A percentile compares a stretch with the other conserved stretches of the same genome.
These are phyloP conservation scores for Cheilosia impressa DNA, from an alignment of 2,888 invertebrate species.

Conservation along the genomic window DNA sequence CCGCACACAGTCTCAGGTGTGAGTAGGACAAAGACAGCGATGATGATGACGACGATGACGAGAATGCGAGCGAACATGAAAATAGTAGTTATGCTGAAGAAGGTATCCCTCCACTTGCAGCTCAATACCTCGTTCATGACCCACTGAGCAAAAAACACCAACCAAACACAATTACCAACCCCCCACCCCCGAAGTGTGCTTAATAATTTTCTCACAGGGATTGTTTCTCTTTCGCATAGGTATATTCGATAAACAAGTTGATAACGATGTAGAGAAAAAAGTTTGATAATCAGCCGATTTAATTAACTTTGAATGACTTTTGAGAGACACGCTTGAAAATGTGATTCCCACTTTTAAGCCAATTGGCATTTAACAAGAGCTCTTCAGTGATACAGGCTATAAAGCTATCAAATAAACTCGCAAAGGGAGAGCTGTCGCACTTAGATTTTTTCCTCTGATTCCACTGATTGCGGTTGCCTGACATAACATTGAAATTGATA, in stretches of 20 bases:
- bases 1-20: conserved; percentile 29
- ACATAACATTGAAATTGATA: too few relatives aligned
- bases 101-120: background rate
- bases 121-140: conserved; percentile 32
- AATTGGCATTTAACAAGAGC: background rate
- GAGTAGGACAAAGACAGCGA: conserved; percentile 16
- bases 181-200: conserved; percentile 7
- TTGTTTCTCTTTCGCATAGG: background rate
- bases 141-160: conserved; percentile 23
- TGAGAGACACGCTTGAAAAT: conserved; percentile 15
- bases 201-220: conserved; percentile 38
- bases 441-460: too few relatives aligned
- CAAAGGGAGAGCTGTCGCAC: too few relatives aligned
- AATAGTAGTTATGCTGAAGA: conserved; percentile 1
- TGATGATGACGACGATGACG: conserved; percentile 34
- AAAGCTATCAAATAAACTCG: too few relatives aligned
- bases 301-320: conserved; percentile 49
- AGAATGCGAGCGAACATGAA: conserved; percentile 42
- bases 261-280: conserved; percentile 3
- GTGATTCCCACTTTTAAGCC: conserved; percentile 6
- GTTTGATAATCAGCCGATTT: conserved; percentile 26
- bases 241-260: background rate
- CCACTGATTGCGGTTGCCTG: too few relatives aligned
- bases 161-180: conserved; percentile 42
- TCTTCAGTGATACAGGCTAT: too few relatives aligned